Conservation (phyloP, 2,113 vertebrate species). For the Noctilio leporinus region DNA sequence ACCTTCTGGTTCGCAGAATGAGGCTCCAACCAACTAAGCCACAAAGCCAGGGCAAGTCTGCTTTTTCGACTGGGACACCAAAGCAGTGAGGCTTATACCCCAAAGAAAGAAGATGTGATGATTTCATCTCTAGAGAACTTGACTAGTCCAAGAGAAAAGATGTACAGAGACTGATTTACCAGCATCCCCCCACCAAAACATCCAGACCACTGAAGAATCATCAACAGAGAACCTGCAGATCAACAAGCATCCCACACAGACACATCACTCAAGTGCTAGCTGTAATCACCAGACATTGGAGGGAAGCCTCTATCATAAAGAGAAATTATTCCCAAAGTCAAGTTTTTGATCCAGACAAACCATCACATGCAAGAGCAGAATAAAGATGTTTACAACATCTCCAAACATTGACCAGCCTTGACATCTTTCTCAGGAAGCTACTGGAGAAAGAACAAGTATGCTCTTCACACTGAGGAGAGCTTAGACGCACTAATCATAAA, state of each 20-base stretch:
- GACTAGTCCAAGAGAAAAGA: background rate
- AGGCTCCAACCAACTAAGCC: no score
- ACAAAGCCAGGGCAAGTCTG: background rate
- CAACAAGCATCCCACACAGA: background rate
- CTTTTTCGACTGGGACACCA: background rate
- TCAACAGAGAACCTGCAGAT: background rate
- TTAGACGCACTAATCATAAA: background rate
- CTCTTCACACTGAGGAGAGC: background rate
- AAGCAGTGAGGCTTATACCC: background rate
- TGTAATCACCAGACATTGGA: background rate
- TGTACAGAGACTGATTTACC: background rate
- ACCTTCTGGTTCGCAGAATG: no score
- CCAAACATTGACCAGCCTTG: background rate
- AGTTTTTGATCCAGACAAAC: background rate
- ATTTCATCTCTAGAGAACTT: background rate
- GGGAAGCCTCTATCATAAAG: background rate
- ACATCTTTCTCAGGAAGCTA: background rate
- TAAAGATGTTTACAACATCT: background rate
- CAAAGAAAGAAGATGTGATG: background rate
- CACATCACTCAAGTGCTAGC: background rate
- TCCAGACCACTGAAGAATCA: background rate
- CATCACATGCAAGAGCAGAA: background rate
- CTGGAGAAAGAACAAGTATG: background rate
- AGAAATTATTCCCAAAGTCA: background rate
- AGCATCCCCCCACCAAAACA: background rate